Percentiles rank a stretch among this genome's conserved stretches.
Conservation (phyloP, 2,797 vertebrate genomes). For the Crenichthys baileyi region DNA sequence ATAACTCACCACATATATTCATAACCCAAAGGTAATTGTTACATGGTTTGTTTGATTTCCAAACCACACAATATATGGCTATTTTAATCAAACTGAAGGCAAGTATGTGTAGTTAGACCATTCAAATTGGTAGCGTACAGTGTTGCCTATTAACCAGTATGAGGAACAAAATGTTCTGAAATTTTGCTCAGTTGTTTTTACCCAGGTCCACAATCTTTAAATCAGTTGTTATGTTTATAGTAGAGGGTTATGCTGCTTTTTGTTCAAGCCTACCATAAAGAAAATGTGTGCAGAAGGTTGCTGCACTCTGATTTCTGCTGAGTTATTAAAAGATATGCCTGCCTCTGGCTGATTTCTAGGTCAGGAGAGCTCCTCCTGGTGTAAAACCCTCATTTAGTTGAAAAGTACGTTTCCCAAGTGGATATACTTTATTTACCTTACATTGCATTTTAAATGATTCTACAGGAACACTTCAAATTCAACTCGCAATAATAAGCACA, state of each 20-base stretch:
- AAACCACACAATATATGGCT: constrained; percentile 2
- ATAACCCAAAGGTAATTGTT: neutral
- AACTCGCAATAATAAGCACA: neutral
- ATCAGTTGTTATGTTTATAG: neutral
- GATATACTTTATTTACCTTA: constrained; percentile 38
- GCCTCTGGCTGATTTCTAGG: constrained; percentile 74
- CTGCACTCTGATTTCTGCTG: constrained; percentile 44
- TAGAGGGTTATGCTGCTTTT: constrained; percentile 2
- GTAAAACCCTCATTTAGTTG: constrained; percentile 41
- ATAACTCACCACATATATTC: neutral
- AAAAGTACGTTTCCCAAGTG: constrained; percentile 38
- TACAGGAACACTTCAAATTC: constrained; percentile 9
- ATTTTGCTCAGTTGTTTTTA: neutral
- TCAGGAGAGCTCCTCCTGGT: constrained; percentile 66
- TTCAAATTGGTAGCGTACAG: neutral
- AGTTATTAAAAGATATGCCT: constrained; percentile 69
- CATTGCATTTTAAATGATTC: constrained; percentile 33
- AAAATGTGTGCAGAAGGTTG: constrained; percentile 52
- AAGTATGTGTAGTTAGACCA: neutral
- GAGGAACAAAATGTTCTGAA: constrained; percentile 8
- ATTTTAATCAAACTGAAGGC: constrained; percentile 31
- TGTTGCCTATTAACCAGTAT: neutral
- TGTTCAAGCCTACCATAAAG: constrained; percentile 30
- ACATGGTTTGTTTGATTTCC: neutral
- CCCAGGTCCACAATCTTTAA: neutral